Evolutionary conservation across 53 echinoderm and acorn worm species (phyloP), one percentile per base, ranked within the genome.

Genomic region (Temnopleurus reevesii): DNA sequence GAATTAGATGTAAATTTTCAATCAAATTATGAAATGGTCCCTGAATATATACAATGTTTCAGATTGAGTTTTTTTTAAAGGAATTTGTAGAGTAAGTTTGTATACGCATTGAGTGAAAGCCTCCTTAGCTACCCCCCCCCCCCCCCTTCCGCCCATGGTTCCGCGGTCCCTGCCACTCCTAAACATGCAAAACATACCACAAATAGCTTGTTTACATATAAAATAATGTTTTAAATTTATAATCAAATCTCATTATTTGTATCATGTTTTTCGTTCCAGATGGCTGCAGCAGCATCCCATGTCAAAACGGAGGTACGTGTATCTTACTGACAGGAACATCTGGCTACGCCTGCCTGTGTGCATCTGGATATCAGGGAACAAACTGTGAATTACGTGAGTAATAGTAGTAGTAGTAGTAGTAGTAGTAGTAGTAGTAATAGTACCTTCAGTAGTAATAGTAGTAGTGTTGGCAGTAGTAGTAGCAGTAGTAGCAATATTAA

Each of bases 381-480:
- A 93, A 90, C 55, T 97, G 97, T 86, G 87, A 95, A 66, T 71
- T 86, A 3, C 95, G 96, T 93, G 59, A 91, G 92, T 92, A 79
- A n/a, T 79, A 43, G 45, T 79, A 43, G 45, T 79, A 43, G 45
- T 79, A 43, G 12, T 41, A 41, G 79, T 79, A 79, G 44, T 44
- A 79, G 44, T 79, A 79, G 79, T 79, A 79, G 79, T 79, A 79
- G 79, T 79, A 79, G 79, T 79, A 79, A 45, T 79, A 79, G 79
- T 79, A 79, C 43, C 43, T 41, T 41, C 43, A 79, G 79, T 79
- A 79, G 79, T 79, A 35, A 45, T 79, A 79, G 79, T 79, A 79
- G 79, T 79, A 79, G 79, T 44, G 43, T 41, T 79, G 43, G 79
- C 43, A 79, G 79, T 79, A 79, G 79, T 79, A 79, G 79, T 79